Conservation (phyloP, 2,113 vertebrate species). For the Rhynchomys soricoides region DNA sequence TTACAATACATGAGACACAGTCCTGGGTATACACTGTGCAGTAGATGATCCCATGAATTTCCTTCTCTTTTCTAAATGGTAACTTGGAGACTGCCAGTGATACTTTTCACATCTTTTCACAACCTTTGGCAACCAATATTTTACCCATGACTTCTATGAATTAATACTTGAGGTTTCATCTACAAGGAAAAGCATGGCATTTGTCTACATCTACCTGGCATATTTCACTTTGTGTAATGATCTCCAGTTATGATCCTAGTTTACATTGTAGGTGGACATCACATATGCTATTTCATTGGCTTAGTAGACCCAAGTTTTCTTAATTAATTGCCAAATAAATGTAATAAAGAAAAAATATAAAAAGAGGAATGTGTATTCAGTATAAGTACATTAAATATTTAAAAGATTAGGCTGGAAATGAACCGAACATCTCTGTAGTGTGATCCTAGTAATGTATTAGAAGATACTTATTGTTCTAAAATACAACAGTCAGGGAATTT, state of each 20-base stretch:
- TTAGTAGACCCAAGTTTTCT: not conserved
- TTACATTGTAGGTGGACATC: not conserved
- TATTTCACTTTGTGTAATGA: not conserved
- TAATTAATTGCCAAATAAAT: not conserved
- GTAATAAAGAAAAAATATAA: not conserved
- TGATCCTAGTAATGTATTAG: not conserved
- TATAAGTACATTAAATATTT: constrained; percentile 1
- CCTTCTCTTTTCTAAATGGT: not conserved
- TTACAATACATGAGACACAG: not conserved
- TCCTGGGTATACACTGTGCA: not conserved
- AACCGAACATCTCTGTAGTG: not conserved
- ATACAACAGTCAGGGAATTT: constrained; percentile 56
- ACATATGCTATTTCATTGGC: not conserved
- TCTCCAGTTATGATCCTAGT: not conserved
- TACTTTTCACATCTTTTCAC: not conserved
- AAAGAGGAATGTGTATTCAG: not conserved
- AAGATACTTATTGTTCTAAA: constrained; percentile 57
- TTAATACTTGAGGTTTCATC: not conserved
- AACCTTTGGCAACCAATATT: not conserved
- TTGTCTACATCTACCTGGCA: not conserved
- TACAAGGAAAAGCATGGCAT: not conserved
- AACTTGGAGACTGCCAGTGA: not conserved
- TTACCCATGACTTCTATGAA: not conserved
- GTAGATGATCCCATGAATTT: fast-evolving
- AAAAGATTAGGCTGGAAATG: not conserved